These are phyloP conservation scores for Anser brachyrhynchus DNA, from an alignment of 2,113 vertebrate genomes.

Conservation along the genomic window DNA sequence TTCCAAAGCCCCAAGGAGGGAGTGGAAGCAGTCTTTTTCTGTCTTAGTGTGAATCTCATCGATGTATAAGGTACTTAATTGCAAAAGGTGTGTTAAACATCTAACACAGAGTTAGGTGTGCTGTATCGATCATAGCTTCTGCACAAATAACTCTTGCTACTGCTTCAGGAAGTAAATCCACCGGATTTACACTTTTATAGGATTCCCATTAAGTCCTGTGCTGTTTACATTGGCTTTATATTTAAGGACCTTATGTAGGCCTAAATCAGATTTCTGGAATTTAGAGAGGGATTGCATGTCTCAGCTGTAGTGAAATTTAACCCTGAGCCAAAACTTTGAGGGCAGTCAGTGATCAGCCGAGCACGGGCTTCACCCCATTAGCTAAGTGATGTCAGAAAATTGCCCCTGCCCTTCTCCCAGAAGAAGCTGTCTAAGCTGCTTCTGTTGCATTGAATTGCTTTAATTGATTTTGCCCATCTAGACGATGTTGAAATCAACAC, in stretches of 20 bases:
- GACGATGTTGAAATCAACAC: background rate
- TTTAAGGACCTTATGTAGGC: slow-evolving; percentile 26
- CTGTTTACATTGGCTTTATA: slow-evolving; percentile 31
- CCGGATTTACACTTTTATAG: slow-evolving; percentile 27
- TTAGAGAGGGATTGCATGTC: background rate
- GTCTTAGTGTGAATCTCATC: background rate
- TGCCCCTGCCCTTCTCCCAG: background rate
- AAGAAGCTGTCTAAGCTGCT: background rate
- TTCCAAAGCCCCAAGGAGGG: background rate
- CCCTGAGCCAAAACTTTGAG: background rate
- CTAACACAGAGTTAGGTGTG: background rate
- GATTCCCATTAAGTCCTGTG: slow-evolving; percentile 27
- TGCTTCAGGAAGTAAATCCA: slow-evolving; percentile 38
- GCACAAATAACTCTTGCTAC: background rate
- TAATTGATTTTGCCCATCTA: background rate
- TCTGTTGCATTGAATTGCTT: background rate
- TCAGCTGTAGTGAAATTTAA: slow-evolving; percentile 9
- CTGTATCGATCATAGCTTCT: background rate
- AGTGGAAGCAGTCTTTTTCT: background rate
- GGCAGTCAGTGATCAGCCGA: background rate
- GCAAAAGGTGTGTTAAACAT: background rate
- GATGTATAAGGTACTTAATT: background rate
- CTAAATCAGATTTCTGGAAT: slow-evolving; percentile 49
- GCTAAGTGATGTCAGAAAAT: background rate
- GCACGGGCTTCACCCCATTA: background rate